A percentile compares a stretch with the other conserved stretches of the same genome.
Conservation (phyloP, 2,888 invertebrate genomes). For the Drosophila leonis region DNA sequence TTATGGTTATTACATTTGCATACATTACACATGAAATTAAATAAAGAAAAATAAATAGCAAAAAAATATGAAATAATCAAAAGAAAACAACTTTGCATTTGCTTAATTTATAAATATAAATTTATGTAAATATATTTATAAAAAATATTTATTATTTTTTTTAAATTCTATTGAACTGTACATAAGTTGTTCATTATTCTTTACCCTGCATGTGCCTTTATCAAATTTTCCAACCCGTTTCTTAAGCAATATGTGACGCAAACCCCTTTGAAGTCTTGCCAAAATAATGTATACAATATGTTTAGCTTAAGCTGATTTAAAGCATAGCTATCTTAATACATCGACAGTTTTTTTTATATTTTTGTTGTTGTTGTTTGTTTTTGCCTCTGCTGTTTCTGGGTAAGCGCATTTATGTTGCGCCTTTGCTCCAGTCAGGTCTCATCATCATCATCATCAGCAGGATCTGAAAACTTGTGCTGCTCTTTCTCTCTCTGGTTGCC, state of each 20-base stretch:
- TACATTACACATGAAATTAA: conserved; percentile 29
- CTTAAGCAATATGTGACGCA: neutral
- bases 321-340: conserved; percentile 20
- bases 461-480: conserved; percentile 25
- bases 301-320: conserved; percentile 31
- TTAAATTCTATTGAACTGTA: neutral
- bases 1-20: conserved; percentile 41
- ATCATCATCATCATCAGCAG: conserved; percentile 36
- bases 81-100: neutral
- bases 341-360: conserved; percentile 17
- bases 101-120: neutral
- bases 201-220: neutral
- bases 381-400: conserved; percentile 3
- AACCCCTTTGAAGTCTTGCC: conserved; percentile 6
- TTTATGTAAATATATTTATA: neutral
- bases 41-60: conserved; percentile 11
- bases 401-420: conserved; percentile 40
- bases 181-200: neutral
- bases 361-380: conserved; percentile 1
- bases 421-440: conserved; percentile 56
- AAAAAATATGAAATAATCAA: neutral
- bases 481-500: conserved; percentile 10
- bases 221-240: neutral
- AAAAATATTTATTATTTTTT: neutral
- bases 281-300: conserved; percentile 12